Base-by-base conservation (phyloP, 1,140 invertebrate genomes). In the Dufourea novaeangliae region DNA sequence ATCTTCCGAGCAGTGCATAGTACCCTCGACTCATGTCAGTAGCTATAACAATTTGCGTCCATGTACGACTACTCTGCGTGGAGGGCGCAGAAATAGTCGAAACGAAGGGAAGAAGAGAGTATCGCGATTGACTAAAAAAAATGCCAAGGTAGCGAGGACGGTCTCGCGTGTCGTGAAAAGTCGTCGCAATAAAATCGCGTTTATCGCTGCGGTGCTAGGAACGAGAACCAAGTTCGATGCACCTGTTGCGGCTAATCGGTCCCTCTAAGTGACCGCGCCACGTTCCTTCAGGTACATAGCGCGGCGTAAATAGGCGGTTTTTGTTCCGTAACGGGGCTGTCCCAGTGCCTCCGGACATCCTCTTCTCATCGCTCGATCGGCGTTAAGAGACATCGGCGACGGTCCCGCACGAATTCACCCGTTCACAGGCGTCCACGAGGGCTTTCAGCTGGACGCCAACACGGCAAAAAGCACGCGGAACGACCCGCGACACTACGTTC, bases 201-300 rank as follows among this genome's bases (percentile, higher is more conserved):
- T 77, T 56, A 74, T 77, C 57, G 44, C 37, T 34, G 46, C 20
- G 56, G 7, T 11, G 41, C 56, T 17, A 41, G 54, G 67, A 76
- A 66, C 52, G 79, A 37, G 46, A n/a, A n/a, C 54, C 71, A 59
- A 75, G 79, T 85, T 84, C 71, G 82, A 85, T 57, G 84, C 82
- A 84, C 79, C 82, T 84, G 84, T 85, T 75, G 41, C 59, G 66
- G 68, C 74, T 84, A 85, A 85, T 85, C 82, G 83, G n/a, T 59
- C 67, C 68, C 70, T 50, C 61, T 78, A 85, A 84, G 75, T 78
- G 84, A 85, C 75, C 79, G 62, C 76, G 74, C 71, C 80, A 83
- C 82, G 83, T 85, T 84, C 82, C 82, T 78, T 57, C 82, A 64
- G 64, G 79, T 82, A 85, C 82, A 68, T 67, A 81, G 64, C 78